phyloP scores from a whole-genome alignment of 2,888 invertebrate genomes.

The Pachymerium ferrugineum region DNA sequence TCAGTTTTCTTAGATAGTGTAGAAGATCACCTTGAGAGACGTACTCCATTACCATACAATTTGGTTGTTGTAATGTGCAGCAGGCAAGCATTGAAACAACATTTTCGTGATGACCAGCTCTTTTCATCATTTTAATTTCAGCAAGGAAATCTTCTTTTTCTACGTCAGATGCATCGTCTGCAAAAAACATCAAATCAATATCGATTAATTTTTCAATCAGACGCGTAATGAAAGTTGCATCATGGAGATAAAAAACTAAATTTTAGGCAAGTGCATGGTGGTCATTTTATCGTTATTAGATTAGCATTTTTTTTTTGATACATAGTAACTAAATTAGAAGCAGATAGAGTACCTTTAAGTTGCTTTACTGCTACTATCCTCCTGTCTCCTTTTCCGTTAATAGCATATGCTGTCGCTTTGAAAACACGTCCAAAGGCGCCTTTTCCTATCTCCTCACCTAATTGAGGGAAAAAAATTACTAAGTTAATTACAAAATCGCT shows the following conservation, averaged over 20 bases:
- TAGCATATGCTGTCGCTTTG: slow-evolving; percentile 57
- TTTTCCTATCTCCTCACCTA: slow-evolving; percentile 58
- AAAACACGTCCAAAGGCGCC: slow-evolving; percentile 73
- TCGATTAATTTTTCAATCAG: too few relatives aligned
- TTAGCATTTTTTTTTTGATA: background rate
- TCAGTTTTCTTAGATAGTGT: slow-evolving; percentile 55
- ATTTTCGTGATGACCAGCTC: slow-evolving; percentile 68
- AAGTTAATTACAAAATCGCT: background rate
- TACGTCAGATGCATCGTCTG: slow-evolving; percentile 46
- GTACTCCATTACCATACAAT: slow-evolving; percentile 70
- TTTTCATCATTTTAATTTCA: slow-evolving; percentile 72
- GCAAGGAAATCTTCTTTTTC: slow-evolving; percentile 61
- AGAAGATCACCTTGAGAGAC: slow-evolving; percentile 71
- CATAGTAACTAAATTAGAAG: background rate
- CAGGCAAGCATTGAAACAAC: slow-evolving; percentile 69
- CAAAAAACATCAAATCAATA: too few relatives aligned
- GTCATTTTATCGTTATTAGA: too few relatives aligned
- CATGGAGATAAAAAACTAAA: too few relatives aligned
- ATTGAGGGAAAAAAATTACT: background rate
- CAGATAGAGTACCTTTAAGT: slow-evolving; percentile 57
- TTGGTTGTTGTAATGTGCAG: slow-evolving; percentile 63
- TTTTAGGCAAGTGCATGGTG: too few relatives aligned
- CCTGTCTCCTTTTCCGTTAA: slow-evolving; percentile 52
- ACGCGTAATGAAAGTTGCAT: too few relatives aligned
- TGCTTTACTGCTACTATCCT: slow-evolving; percentile 67